phyloP scores from a whole-genome alignment of 2,113 vertebrate genomes.

The Pseudopodoces humilis region DNA sequence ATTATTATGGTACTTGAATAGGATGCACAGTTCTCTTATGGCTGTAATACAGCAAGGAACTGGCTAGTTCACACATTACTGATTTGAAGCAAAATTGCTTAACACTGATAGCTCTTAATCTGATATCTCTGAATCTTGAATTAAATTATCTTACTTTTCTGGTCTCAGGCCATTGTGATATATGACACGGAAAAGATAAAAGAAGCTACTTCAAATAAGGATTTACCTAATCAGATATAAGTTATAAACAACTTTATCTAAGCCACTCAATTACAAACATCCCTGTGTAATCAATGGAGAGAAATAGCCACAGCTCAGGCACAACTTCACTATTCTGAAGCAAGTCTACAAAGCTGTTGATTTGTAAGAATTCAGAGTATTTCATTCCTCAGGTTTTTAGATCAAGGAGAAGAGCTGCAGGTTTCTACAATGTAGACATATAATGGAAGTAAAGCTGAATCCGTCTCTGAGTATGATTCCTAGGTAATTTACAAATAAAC shows the following conservation, averaged over 20 bases:
- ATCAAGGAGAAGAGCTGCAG: background rate
- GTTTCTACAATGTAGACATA: background rate
- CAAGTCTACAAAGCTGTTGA: background rate
- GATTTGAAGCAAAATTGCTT: background rate
- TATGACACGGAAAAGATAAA: background rate
- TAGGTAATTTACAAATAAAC: background rate
- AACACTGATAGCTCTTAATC: background rate
- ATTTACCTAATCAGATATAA: slow-evolving; percentile 5
- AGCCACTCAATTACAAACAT: background rate
- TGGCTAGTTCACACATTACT: background rate
- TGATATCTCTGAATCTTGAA: background rate
- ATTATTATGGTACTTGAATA: background rate
- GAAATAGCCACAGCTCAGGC: background rate
- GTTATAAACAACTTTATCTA: slow-evolving; percentile 23
- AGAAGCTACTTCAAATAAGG: background rate
- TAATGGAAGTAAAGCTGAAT: background rate
- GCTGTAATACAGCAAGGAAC: background rate
- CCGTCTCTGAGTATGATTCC: background rate
- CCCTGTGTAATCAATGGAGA: background rate
- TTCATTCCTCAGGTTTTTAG: background rate
- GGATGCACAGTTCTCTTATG: background rate
- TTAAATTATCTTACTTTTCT: slow-evolving; percentile 6
- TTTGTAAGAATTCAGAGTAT: background rate
- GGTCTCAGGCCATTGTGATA: background rate
- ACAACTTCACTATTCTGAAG: background rate